phyloP scores from a whole-genome alignment of 2,888 invertebrate species.

The Aricia artaxerxes region DNA sequence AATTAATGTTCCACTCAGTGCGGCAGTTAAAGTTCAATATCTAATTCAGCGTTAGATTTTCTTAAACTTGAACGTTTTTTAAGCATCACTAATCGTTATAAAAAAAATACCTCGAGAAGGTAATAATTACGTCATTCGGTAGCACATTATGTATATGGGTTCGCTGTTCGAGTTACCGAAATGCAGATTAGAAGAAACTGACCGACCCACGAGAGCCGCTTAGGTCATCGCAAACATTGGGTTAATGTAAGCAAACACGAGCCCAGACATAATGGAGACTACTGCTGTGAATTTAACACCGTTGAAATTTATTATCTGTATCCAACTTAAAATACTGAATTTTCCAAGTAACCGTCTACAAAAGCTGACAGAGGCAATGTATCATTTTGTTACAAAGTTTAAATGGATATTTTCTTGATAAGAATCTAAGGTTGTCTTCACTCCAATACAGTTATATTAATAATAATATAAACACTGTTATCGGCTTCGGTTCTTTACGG shows the following conservation, averaged over 20 bases:
- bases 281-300: not conserved
- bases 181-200: constrained; percentile 14
- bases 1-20: too few relatives aligned
- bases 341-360: not conserved
- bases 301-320: not conserved
- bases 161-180: not conserved
- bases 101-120: not conserved
- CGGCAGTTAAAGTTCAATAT: not conserved
- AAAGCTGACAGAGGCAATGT: not conserved
- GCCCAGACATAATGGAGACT: constrained; percentile 14
- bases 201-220: not conserved
- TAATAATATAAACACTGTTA: not conserved
- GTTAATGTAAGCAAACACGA: constrained; percentile 15
- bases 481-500: not conserved
- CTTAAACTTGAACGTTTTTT: not conserved
- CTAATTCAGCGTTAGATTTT: not conserved
- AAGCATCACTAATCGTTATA: not conserved
- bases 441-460: not conserved
- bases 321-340: not conserved
- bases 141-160: constrained; percentile 8
- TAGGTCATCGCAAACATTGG: constrained; percentile 22
- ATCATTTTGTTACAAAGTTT: not conserved
- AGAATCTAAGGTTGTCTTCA: not conserved
- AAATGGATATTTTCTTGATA: not conserved
- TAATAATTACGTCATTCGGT: not conserved